Evolutionary conservation across 2,113 vertebrate genomes (phyloP), one percentile per base, ranked within the genome.

Genomic region (Centrocercus urophasianus): DNA sequence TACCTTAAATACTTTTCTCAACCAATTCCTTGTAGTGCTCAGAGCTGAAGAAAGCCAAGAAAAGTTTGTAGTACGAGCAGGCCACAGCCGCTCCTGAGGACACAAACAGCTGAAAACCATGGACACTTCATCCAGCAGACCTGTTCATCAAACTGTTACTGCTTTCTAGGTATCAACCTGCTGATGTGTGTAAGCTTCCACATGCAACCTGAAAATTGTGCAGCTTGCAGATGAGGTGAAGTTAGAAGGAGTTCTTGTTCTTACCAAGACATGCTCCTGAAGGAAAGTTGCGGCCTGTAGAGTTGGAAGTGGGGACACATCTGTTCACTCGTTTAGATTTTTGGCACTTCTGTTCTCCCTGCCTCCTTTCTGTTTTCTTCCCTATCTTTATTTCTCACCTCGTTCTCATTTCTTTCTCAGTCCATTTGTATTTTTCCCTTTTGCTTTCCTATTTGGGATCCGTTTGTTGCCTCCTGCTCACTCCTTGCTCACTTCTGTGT

Each of bases 241-340:
- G 90, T 83, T 47, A 88, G 54, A 95, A 81, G 59, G 19, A 81
- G 34, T 90, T 88, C 28, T 74, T 85, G 30, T 4, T 65, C n/a
- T 57, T 93, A 79, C 83, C 85, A 94, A 90, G 61, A 48, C 78
- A 20, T 0, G 3, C 72, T 93, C 32, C 79, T 52, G 64, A 89
- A 93, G 91, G 80, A 56, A 89, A 89, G 84, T 45, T 92, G 64
- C 72, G 80, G 42, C 60, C 50, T 91, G 93, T 63, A 34, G 75
- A 83, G 78, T 38, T 80, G 64, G 43, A 85, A 27, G 59, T 87
- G 63, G 82, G 73, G 74, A 59, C 70, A 38, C 10, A 2, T 60
- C 34, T 15, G 6, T 84, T 89, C 70, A 2, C 45, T 88, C 32
- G 8, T 52, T 66, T 78, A 38, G 71, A 43, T 82, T 86, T 90